These are phyloP conservation scores for Propsilocerus akamusi DNA, from an alignment of 1,140 invertebrate genomes.

Conservation along the genomic window DNA sequence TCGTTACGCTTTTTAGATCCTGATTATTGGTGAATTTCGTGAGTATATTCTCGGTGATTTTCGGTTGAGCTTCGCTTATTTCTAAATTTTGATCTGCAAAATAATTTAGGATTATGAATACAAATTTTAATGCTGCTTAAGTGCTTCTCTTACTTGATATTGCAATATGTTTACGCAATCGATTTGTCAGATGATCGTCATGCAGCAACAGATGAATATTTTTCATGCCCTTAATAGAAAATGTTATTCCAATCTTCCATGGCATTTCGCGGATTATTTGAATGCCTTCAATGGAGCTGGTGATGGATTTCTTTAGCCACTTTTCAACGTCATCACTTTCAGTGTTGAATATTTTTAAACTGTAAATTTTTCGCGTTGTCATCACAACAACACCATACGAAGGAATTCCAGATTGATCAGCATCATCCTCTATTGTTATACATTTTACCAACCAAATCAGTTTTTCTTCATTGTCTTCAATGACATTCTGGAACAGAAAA, in stretches of 20 bases:
- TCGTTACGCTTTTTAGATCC: slow-evolving; percentile 24
- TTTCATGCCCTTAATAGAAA: slow-evolving; percentile 12
- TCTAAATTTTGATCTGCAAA: background rate
- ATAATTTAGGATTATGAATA: background rate
- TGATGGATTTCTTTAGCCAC: slow-evolving; percentile 15
- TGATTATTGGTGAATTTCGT: slow-evolving; percentile 14
- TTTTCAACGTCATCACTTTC: slow-evolving; percentile 25
- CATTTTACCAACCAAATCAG: slow-evolving; percentile 31
- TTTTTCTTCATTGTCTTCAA: slow-evolving; percentile 32
- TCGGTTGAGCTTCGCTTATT: slow-evolving; percentile 9
- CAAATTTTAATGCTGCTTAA: slow-evolving; percentile 1
- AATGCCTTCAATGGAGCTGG: slow-evolving; percentile 14
- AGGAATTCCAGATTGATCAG: slow-evolving; percentile 8
- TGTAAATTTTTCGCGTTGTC: slow-evolving; percentile 31
- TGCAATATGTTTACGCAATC: slow-evolving; percentile 15
- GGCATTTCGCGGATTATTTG: slow-evolving; percentile 14
- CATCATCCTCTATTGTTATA: slow-evolving; percentile 23
- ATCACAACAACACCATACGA: slow-evolving; percentile 31
- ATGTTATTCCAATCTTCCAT: slow-evolving; percentile 18
- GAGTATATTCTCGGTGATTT: slow-evolving; percentile 13
- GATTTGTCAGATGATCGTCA: slow-evolving; percentile 17
- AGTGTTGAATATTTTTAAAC: slow-evolving; percentile 27
- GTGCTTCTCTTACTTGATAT: slow-evolving; percentile 10
- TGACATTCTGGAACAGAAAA: slow-evolving; percentile 32
- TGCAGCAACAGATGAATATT: slow-evolving; percentile 15